Conservation (phyloP, 2,888 invertebrate genomes). For the Ctenicera cuprea region DNA sequence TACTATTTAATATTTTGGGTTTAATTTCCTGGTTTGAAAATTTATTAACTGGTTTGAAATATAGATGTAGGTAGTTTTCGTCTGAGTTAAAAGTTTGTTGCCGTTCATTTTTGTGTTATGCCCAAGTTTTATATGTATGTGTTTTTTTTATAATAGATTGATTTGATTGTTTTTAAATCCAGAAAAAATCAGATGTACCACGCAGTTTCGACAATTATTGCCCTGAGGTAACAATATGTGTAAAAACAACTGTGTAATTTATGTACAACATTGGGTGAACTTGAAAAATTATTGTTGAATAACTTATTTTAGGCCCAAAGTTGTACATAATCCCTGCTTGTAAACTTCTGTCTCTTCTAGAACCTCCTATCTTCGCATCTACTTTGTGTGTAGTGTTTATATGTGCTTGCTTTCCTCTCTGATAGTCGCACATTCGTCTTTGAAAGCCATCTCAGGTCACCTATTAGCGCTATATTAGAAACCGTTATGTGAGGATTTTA, state of each 20-base stretch:
- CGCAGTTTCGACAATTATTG: constrained; percentile 95
- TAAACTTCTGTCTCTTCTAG: constrained; percentile 26
- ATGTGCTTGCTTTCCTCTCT: constrained; percentile 29
- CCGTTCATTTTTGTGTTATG: constrained; percentile 26
- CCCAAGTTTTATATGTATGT: constrained; percentile 26
- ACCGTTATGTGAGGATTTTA: not conserved
- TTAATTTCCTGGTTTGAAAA: constrained; percentile 21
- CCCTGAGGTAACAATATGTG: constrained; percentile 85
- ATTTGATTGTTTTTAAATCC: constrained; percentile 60
- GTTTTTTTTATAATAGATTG: constrained; percentile 45
- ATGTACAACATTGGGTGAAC: constrained; percentile 17
- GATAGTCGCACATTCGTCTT: constrained; percentile 18
- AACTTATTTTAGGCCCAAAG: constrained; percentile 6
- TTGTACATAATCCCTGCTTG: constrained; percentile 12
- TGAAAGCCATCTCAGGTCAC: constrained; percentile 19
- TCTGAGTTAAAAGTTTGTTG: constrained; percentile 29
- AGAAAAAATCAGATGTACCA: constrained; percentile 94
- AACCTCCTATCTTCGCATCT: constrained; percentile 18
- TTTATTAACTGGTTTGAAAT: constrained; percentile 30
- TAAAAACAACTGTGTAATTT: constrained; percentile 36
- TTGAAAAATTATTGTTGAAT: not conserved
- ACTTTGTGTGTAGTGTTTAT: constrained; percentile 5
- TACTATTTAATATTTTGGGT: constrained; percentile 15
- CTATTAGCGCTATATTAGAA: constrained; percentile 4
- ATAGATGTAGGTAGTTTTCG: constrained; percentile 29